Conservation (phyloP, 2,113 vertebrate species). For the Bungarus multicinctus region DNA sequence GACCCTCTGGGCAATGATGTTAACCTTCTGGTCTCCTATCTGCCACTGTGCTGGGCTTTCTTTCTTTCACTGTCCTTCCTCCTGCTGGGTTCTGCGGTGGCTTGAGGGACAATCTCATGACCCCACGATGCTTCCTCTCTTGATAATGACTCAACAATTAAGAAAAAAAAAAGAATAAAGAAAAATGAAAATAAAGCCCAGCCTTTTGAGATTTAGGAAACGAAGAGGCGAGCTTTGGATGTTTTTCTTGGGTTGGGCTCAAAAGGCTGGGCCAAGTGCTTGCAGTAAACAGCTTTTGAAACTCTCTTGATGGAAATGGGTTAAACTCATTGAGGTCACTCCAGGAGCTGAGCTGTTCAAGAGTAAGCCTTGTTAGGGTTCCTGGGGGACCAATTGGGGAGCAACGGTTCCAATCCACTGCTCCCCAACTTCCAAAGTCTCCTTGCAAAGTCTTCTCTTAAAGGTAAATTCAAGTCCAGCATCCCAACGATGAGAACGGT, state of each 20-base stretch:
- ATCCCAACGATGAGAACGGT: no score
- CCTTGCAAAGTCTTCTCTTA: no score
- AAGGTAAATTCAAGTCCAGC: no score
- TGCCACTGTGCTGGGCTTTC: no score
- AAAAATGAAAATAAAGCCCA: neutral
- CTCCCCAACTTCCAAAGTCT: no score
- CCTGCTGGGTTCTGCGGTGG: no score
- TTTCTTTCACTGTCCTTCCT: no score
- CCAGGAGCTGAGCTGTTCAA: neutral
- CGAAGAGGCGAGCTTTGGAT: neutral
- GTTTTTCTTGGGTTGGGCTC: neutral
- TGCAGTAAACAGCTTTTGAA: neutral
- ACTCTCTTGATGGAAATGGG: neutral
- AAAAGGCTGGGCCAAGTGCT: neutral
- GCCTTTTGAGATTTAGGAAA: neutral
- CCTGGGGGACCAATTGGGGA: neutral
- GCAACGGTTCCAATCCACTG: no score
- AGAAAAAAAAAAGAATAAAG: no score
- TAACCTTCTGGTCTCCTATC: no score
- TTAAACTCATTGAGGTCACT: neutral
- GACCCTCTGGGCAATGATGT: no score
- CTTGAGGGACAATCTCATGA: neutral
- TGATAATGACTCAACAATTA: neutral
- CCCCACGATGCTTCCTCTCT: neutral
- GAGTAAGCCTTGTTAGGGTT: neutral